Evolutionary conservation across 2,797 vertebrate species (phyloP), one percentile per base, ranked within the genome.

Genomic region (Gymnothorax reevesii): DNA sequence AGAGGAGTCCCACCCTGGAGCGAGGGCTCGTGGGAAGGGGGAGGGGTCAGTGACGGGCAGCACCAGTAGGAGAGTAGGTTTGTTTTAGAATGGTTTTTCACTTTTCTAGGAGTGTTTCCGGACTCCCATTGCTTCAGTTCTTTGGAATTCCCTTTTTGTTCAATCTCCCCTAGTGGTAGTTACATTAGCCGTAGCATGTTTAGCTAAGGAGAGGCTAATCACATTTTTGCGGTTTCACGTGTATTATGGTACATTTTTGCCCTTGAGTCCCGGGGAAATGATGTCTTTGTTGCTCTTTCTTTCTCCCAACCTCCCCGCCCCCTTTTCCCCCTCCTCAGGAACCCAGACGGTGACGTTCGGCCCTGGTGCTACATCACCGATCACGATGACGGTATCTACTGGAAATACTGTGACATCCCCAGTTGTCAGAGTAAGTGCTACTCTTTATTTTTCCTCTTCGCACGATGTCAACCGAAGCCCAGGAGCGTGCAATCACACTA

Each of bases 311-410:
- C 12, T 7, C 57, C 20, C 59, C 54, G 42, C 13, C 27, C 15
- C n/a, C 15, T 84, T 57, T 85, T 91, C 84, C 79, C 92, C 92
- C 49, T 80, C 79, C 89, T 84, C 94, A 99, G 98, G 92, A 99
- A 99, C 87, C 98, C 98, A 0, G 98, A 99, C 57, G 97, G 97
- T 66, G 98, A 99, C 1, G 97, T 99, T 85, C 98, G 98, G 92
- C 98, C 98, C 0, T 99, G 98, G 98, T 99, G 98, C 92, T 99
- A 99, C 83, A 97, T 98, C 85, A 95, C 97, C 0, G 98, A 99
- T 85, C 96, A 97, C 0, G 98, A 99, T 83, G 98, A 99, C 0
- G 97, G 97, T 5, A 96, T 97, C 91, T 98, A 99, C 92, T 99
- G 98, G 98, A 98, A 97, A 89, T 99, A 97, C 95, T 99, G 98